These are phyloP conservation scores for Pygocentrus nattereri DNA, from an alignment of 2,797 vertebrate species.

Conservation along the genomic window DNA sequence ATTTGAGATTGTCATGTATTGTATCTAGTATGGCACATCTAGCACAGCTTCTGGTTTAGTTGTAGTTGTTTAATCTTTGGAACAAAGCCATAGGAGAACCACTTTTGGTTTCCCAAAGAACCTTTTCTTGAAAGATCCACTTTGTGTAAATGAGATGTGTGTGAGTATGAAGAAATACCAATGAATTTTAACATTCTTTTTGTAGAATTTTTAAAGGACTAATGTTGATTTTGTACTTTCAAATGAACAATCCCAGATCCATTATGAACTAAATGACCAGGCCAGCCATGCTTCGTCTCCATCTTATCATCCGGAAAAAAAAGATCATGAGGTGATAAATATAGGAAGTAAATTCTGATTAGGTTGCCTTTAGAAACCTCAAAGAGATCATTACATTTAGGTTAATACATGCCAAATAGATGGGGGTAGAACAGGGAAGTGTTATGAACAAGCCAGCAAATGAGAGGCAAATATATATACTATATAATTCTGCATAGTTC, in stretches of 20 bases:
- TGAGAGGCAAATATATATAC: conserved; percentile 34
- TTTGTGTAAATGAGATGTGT: too few relatives aligned
- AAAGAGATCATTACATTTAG: conserved; percentile 12
- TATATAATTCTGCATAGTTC: background rate
- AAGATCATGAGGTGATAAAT: conserved; percentile 1
- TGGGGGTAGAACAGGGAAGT: conserved; percentile 1
- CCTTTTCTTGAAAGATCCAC: background rate
- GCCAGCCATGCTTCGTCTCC: background rate
- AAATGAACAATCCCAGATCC: conserved; percentile 7
- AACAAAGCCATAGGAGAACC: background rate
- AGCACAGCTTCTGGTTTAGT: background rate
- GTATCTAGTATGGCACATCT: background rate
- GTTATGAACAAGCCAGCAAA: conserved; percentile 29
- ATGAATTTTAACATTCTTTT: too few relatives aligned
- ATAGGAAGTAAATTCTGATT: background rate
- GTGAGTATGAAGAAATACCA: background rate
- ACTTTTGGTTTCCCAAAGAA: background rate
- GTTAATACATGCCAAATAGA: conserved; percentile 32
- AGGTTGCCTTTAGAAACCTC: background rate
- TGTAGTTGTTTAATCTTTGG: background rate
- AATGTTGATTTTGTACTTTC: too few relatives aligned
- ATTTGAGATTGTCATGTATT: background rate
- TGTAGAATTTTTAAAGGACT: too few relatives aligned
- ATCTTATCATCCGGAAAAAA: background rate
- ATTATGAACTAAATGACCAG: conserved; percentile 18